Base-by-base conservation (phyloP, 2,113 vertebrate genomes). In the Kryptolebias marmoratus region DNA sequence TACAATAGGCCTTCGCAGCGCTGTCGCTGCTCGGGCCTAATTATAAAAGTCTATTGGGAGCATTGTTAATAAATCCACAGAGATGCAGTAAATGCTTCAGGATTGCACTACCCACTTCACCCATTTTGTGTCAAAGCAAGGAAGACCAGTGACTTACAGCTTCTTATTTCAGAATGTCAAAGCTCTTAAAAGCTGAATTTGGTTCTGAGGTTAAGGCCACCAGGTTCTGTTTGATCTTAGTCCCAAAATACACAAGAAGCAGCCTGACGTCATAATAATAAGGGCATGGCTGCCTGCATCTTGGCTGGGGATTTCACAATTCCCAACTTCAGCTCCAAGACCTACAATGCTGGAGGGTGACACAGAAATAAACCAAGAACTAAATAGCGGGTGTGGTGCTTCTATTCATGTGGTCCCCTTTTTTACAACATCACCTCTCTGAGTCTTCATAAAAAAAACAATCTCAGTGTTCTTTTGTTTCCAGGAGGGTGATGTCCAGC, bases 361-460 rank as follows among this genome's bases (percentile, higher is more conserved):
- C 30, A 66, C 16, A 75, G 39, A 88, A 83, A 87, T 68, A 71
- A 74, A 77, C 27, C 44, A 13, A 70, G 27, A 67, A 63, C 54
- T 75, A 45, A 73, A 62, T 13, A n/a, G 36, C 68, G 83, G 90
- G 89, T 85, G 86, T 79, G 83, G 52, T 31, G 3, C 54, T 44
- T 70, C 65, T 44, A 45, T 27, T 44, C 80, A 86, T 82, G 80
- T 88, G 80, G 73, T 73, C 80, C 44, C 82, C 67, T 61, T 88
- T 80, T 84, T n/a, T 36, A 22, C 32, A 45, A 49, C 53, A 82
- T 59, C 36, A 71, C 42, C 47, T 39, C 22, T 52, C 31, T 5
- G 2, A 5, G 13, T 71, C 74, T 78, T 58, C 64, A 78, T 65
- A 73, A 69, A 77, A 65, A 53, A 13, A 55, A 22, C 22, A 18